Base-by-base conservation (phyloP, 2,888 invertebrate genomes). In the Chromoteleia sp. region DNA sequence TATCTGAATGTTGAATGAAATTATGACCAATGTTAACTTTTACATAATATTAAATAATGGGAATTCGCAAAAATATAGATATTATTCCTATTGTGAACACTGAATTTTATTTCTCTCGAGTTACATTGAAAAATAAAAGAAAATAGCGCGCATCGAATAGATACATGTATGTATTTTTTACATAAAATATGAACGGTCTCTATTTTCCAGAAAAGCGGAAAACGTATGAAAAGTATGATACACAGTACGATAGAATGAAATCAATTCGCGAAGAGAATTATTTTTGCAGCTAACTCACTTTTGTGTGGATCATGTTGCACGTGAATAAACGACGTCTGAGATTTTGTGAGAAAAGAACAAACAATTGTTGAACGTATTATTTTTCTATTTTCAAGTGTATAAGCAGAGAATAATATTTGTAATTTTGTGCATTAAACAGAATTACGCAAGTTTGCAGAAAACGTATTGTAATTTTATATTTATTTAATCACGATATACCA, bases 261-360 rank as follows among this genome's bases (percentile, higher is more conserved):
- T 56, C 54, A 56, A 56, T 36, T 56, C 36, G 33, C 29, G 29
- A 36, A 19, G n/a, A 56, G 33, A 56, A 48, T 48, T n/a, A 48
- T 19, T 56, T 56, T 56, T 36, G 54, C 54, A 56, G 54, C 33
- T 56, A 56, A 56, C 54, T 56, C 36, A 56, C 54, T 33, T 17
- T 36, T 56, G 36, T 36, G 33, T 2, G 54, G 19, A 36, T 56
- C 19, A 36, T 19, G 36, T 56, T 36, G 10, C 54, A 36, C n/a
- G 36, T 56, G 54, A 56, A 56, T 56, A 56, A 56, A 36, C 54
- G 54, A 19, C 19, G 36, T 17, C n/a, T 19, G 17, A 56, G 48
- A 10, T 36, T 33, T 33, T 12, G 19, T 8, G n/a, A 36, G 17
- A 36, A 36, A n/a, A 4, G 25, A 43, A 12, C 36, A 36, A 36